Evolutionary conservation across 2,888 invertebrate genomes (phyloP).

Genomic region (Drosophila testacea): DNA sequence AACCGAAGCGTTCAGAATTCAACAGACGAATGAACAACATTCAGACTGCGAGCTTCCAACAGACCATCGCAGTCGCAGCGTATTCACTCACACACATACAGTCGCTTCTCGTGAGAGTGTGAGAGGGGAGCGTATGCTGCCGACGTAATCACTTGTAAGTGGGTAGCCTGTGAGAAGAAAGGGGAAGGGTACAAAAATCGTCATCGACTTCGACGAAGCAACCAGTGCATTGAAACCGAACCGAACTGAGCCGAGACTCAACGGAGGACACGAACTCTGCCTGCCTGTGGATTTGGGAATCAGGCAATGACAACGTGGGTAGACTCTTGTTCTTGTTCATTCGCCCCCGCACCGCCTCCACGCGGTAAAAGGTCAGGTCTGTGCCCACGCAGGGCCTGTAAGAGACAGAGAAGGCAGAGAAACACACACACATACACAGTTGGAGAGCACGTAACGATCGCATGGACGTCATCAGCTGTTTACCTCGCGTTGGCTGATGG

Average conservation of each 20-base stretch:
- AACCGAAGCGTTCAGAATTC: constrained; percentile 84
- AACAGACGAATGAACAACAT: constrained; percentile 84
- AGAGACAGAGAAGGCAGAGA: constrained; percentile 10
- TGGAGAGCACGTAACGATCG: constrained; percentile 68
- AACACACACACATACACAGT: constrained; percentile 10
- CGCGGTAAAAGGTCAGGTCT: constrained; percentile 67
- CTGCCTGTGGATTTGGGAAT: constrained; percentile 11
- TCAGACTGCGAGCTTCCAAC: constrained; percentile 70
- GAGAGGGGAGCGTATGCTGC: constrained; percentile 59
- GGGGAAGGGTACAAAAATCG: constrained; percentile 40
- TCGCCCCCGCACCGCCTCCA: constrained; percentile 20
- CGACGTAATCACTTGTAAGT: constrained; percentile 78
- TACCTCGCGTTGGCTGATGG: constrained; percentile 30
- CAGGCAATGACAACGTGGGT: constrained; percentile 67
- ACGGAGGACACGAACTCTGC: constrained; percentile 25
- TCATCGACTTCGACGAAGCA: constrained; percentile 61
- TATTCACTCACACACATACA: constrained; percentile 3
- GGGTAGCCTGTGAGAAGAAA: constrained; percentile 28
- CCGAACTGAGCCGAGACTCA: constrained; percentile 8
- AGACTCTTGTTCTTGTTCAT: constrained; percentile 19
- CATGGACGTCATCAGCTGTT: constrained; percentile 78
- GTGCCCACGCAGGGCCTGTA: constrained; percentile 42
- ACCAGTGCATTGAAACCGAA: constrained; percentile 58
- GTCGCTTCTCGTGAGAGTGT: constrained; percentile 34
- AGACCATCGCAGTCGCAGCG: constrained; percentile 63